phyloP scores from a whole-genome alignment of 2,797 vertebrate genomes.

The Sebastes goodei region DNA sequence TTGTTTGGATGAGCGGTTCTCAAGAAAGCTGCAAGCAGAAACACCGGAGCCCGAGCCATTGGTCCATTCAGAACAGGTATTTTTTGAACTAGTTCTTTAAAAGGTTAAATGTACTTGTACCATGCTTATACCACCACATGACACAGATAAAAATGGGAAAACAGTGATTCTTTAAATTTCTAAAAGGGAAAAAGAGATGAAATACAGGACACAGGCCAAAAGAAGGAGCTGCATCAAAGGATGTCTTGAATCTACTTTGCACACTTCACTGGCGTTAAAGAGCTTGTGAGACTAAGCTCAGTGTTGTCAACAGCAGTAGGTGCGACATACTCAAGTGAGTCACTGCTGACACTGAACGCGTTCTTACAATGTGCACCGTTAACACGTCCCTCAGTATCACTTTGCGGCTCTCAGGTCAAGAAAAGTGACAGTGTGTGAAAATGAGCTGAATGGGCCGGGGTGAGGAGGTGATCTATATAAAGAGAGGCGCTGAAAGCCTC shows the following conservation, averaged over 20 bases:
- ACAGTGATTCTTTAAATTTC: not conserved
- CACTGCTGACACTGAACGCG: conserved; percentile 26
- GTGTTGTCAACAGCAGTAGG: conserved; percentile 56
- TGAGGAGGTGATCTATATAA: conserved; percentile 60
- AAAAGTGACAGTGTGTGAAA: conserved; percentile 70
- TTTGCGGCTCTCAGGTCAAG: conserved; percentile 45
- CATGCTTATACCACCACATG: no score
- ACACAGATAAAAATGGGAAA: not conserved
- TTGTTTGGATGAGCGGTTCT: not conserved
- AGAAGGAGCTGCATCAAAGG: not conserved
- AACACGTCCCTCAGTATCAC: conserved; percentile 51
- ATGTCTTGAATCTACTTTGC: conserved; percentile 1
- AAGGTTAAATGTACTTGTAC: not conserved
- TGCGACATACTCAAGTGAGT: conserved; percentile 50
- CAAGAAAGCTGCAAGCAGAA: not conserved
- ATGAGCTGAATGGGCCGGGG: conserved; percentile 47
- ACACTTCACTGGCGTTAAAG: not conserved
- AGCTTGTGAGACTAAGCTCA: conserved; percentile 35
- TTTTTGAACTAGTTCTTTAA: not conserved
- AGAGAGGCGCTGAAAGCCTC: conserved; percentile 53
- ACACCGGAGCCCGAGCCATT: accelerated
- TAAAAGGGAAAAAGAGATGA: not conserved
- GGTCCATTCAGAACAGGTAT: not conserved
- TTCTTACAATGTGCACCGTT: conserved; percentile 71
- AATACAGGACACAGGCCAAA: not conserved